A percentile compares a stretch with the other conserved stretches of the same genome.
phyloP scores from a whole-genome alignment of 2,113 vertebrate genomes.

The Okapia johnstoni region DNA sequence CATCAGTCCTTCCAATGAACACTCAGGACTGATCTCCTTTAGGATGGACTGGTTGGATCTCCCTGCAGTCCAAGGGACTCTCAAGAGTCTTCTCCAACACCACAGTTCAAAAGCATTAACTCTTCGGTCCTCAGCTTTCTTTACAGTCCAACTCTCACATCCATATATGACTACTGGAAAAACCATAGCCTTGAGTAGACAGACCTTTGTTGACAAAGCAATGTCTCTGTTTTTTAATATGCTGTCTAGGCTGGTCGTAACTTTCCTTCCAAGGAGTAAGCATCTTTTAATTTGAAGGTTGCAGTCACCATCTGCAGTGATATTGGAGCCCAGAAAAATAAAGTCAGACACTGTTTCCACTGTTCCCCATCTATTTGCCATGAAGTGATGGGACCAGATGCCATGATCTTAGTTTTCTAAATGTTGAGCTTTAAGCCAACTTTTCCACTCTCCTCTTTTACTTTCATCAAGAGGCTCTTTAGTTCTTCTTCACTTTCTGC shows the following conservation, averaged over 20 bases:
- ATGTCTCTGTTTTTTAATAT: not conserved
- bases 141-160: not conserved
- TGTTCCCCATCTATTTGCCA: not conserved
- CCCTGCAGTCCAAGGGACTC: not conserved
- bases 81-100: not conserved
- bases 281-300: not conserved
- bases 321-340: not conserved
- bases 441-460: not conserved
- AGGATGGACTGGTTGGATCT: not conserved
- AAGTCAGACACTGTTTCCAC: not conserved
- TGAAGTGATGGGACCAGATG: not conserved
- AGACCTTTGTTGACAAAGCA: not conserved
- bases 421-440: not conserved
- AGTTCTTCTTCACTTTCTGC: not conserved
- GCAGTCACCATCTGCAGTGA: not conserved
- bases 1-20: not conserved
- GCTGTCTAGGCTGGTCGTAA: not conserved
- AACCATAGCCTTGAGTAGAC: not conserved
- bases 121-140: not conserved
- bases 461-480: not conserved
- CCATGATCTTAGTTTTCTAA: not conserved
- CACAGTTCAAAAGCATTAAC: not conserved
- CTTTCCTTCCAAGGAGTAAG: not conserved
- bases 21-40: not conserved
- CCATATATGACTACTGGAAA: not conserved